These are phyloP conservation scores for Nerophis ophidion DNA, from an alignment of 2,113 vertebrate genomes.

Conservation along the genomic window DNA sequence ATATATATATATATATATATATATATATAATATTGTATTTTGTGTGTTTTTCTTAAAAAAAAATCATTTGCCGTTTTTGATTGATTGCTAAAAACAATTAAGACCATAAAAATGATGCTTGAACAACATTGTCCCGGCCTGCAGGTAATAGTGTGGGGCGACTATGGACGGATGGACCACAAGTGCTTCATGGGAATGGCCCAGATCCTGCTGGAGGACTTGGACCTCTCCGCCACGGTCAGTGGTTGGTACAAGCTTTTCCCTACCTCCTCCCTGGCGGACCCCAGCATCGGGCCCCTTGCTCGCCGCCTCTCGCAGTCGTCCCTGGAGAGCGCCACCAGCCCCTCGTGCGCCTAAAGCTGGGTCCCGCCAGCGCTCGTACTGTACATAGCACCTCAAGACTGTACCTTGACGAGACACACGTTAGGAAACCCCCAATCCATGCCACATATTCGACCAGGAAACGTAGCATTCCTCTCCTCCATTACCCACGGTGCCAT, in stretches of 20 bases:
- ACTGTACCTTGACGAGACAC: constrained; percentile 39
- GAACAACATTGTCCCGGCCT: neutral
- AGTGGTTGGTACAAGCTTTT: constrained; percentile 98
- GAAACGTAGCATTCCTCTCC: constrained; percentile 67
- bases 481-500: constrained; percentile 28
- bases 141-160: constrained; percentile 97
- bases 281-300: constrained; percentile 89
- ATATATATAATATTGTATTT: no score
- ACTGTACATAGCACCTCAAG: constrained; percentile 50
- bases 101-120: no score
- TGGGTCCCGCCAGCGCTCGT: constrained; percentile 38
- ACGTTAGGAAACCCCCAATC: no score
- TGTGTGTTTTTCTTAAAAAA: no score
- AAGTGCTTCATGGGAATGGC: constrained; percentile 99
- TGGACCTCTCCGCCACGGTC: constrained; percentile 84
- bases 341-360: constrained; percentile 87
- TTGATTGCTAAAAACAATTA: no score
- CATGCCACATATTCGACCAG: constrained; percentile 16
- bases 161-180: constrained; percentile 98
- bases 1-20: no score
- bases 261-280: constrained; percentile 94
- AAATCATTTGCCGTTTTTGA: no score
- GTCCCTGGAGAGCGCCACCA: constrained; percentile 94
- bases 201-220: constrained; percentile 94
- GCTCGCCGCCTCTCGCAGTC: constrained; percentile 94